Conservation (phyloP, 2,888 invertebrate genomes). For the Morpho helenor region DNA sequence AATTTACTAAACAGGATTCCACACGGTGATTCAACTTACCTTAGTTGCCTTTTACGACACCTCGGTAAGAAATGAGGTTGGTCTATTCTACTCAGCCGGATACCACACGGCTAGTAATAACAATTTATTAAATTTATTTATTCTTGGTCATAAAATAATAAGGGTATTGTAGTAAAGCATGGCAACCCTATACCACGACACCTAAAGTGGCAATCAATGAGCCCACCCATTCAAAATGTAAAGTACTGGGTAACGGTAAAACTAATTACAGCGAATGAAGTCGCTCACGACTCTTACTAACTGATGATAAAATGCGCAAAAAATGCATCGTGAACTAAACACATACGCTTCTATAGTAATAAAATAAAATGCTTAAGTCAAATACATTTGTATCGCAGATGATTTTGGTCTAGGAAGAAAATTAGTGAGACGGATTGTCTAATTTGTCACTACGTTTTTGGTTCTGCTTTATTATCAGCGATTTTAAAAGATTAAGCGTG, state of each 20-base stretch:
- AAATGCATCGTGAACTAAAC: slow-evolving; percentile 48
- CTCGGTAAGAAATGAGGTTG: too few relatives aligned
- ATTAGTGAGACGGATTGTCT: background rate
- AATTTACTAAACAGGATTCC: too few relatives aligned
- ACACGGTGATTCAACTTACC: too few relatives aligned
- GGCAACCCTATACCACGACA: slow-evolving; percentile 48
- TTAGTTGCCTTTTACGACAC: too few relatives aligned
- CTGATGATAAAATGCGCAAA: slow-evolving; percentile 55
- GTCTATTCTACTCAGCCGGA: too few relatives aligned
- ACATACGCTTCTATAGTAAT: background rate
- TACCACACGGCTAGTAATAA: too few relatives aligned
- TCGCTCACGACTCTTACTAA: slow-evolving; percentile 59
- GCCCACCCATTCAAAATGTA: slow-evolving; percentile 58
- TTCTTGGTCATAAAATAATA: too few relatives aligned
- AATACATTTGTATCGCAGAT: background rate
- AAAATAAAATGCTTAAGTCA: background rate
- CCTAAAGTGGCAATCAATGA: slow-evolving; percentile 45
- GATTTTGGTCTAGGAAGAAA: background rate
- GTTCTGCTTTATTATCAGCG: too few relatives aligned
- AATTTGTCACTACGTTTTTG: slow-evolving; percentile 2
- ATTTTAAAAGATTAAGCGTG: too few relatives aligned
- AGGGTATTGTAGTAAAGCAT: too few relatives aligned
- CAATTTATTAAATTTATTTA: too few relatives aligned
- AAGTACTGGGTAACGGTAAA: slow-evolving; percentile 65
- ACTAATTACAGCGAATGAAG: slow-evolving; percentile 68